These are phyloP conservation scores for Penelope pileata DNA, from an alignment of 2,113 vertebrate genomes.

Conservation along the genomic window DNA sequence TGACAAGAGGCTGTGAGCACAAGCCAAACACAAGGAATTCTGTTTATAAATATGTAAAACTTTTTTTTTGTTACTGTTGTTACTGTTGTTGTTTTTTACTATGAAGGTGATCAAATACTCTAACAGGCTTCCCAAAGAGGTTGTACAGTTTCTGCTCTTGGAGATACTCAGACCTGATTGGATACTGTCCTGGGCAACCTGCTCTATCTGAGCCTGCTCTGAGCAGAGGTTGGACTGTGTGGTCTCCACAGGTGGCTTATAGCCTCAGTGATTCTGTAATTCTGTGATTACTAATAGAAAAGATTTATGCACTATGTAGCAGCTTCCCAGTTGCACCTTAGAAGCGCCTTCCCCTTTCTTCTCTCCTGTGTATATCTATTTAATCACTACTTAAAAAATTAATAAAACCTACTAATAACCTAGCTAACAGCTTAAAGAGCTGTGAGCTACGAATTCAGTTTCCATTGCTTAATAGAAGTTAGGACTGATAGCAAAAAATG, in stretches of 20 bases:
- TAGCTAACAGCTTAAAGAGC: not conserved
- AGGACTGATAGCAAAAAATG: accelerated
- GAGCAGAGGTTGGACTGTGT: not conserved
- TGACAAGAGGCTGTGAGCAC: not conserved
- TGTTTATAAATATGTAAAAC: not conserved
- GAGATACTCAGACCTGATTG: not conserved
- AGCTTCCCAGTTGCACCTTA: not conserved
- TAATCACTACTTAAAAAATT: constrained; percentile 2
- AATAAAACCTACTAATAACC: not conserved
- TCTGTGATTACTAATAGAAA: not conserved
- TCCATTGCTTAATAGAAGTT: not conserved
- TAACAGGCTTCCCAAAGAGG: not conserved
- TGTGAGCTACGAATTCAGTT: not conserved
- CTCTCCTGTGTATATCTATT: not conserved
- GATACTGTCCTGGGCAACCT: not conserved
- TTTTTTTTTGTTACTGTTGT: not conserved
- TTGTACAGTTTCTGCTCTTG: not conserved
- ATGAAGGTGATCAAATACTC: not conserved
- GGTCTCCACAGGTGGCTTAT: not conserved
- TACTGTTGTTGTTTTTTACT: too few species aligned
- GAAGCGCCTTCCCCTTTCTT: not conserved
- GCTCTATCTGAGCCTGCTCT: not conserved
- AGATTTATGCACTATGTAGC: not conserved
- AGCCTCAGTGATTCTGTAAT: not conserved
- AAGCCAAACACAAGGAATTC: not conserved